Conservation (phyloP, 2,888 invertebrate genomes). For the Drosophila meridiana region DNA sequence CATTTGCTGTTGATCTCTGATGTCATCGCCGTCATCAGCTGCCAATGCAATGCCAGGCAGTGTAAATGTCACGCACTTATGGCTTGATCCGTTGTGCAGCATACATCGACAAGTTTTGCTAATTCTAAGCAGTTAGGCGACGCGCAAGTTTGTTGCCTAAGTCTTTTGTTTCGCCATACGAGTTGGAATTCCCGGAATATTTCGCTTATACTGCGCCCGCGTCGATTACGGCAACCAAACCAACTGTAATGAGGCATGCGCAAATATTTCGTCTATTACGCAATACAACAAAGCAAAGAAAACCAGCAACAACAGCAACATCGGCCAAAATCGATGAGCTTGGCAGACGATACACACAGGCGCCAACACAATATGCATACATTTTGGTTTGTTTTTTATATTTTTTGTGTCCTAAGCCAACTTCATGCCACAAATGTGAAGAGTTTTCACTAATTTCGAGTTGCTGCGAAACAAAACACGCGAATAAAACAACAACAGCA, state of each 20-base stretch:
- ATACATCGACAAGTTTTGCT: conserved; percentile 4
- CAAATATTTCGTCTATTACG: conserved; percentile 78
- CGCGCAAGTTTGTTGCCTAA: conserved; percentile 65
- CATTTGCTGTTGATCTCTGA: conserved; percentile 74
- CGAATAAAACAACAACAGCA: conserved; percentile 43
- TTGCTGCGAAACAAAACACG: conserved; percentile 76
- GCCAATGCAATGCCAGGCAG: conserved; percentile 39
- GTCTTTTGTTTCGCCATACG: conserved; percentile 73
- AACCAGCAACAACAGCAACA: conserved; percentile 35
- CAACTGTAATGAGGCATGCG: conserved; percentile 77
- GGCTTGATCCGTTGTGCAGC: conserved; percentile 14
- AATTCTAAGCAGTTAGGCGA: conserved; percentile 40
- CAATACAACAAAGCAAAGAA: conserved; percentile 45
- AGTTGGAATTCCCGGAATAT: conserved; percentile 59
- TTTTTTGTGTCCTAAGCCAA: conserved; percentile 51
- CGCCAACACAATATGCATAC: conserved; percentile 75
- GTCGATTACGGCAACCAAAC: conserved; percentile 72
- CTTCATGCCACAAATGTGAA: conserved; percentile 74
- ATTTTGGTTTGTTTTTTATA: conserved; percentile 45
- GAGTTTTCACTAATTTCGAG: conserved; percentile 78
- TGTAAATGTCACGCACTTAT: conserved; percentile 59
- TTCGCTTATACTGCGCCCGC: conserved; percentile 56
- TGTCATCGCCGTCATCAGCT: conserved; percentile 68
- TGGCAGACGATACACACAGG: conserved; percentile 40
- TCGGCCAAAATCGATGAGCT: conserved; percentile 54